Conservation (phyloP, 2,888 invertebrate species). For the Neoaliturus tenellus region DNA sequence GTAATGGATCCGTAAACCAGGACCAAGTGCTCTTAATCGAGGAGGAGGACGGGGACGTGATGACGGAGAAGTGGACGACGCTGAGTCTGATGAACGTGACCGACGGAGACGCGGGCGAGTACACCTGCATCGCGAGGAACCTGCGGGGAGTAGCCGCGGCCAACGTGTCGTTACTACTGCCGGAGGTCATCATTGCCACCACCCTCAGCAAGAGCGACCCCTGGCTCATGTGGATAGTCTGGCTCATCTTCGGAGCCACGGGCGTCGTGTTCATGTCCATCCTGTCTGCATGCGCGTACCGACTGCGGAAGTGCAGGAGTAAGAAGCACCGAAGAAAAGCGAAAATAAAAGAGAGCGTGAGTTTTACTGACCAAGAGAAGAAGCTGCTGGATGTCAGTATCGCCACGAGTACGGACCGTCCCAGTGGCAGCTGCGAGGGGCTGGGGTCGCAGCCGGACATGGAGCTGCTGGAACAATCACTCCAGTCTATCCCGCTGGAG, state of each 20-base stretch:
- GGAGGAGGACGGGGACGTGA: slow-evolving; percentile 66
- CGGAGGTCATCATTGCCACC: slow-evolving; percentile 84
- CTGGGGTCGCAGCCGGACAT: slow-evolving; percentile 80
- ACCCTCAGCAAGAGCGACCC: slow-evolving; percentile 84
- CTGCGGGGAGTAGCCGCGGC: slow-evolving; percentile 74
- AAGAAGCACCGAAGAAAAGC: slow-evolving; percentile 76
- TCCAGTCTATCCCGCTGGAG: slow-evolving; percentile 68
- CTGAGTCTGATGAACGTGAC: slow-evolving; percentile 89
- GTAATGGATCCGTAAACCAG: slow-evolving; percentile 62
- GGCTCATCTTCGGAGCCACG: slow-evolving; percentile 83
- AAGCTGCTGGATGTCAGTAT: slow-evolving; percentile 89
- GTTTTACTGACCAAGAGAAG: slow-evolving; percentile 93
- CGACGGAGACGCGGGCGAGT: slow-evolving; percentile 89
- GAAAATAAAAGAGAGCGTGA: slow-evolving; percentile 86
- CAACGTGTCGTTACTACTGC: slow-evolving; percentile 78
- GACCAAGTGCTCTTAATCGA: slow-evolving; percentile 71
- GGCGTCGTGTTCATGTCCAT: slow-evolving; percentile 79
- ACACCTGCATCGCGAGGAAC: slow-evolving; percentile 88
- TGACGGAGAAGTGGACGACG: slow-evolving; percentile 82
- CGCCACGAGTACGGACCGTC: slow-evolving; percentile 75
- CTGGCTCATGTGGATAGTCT: slow-evolving; percentile 82
- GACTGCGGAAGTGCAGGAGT: slow-evolving; percentile 74
- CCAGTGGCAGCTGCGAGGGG: slow-evolving; percentile 77
- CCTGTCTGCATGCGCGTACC: slow-evolving; percentile 76
- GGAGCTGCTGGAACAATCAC: slow-evolving; percentile 72